Conservation (phyloP, 30 jellyfish, hydroid and myxozoan genomes). For the Chrysaora quinquecirrha region DNA sequence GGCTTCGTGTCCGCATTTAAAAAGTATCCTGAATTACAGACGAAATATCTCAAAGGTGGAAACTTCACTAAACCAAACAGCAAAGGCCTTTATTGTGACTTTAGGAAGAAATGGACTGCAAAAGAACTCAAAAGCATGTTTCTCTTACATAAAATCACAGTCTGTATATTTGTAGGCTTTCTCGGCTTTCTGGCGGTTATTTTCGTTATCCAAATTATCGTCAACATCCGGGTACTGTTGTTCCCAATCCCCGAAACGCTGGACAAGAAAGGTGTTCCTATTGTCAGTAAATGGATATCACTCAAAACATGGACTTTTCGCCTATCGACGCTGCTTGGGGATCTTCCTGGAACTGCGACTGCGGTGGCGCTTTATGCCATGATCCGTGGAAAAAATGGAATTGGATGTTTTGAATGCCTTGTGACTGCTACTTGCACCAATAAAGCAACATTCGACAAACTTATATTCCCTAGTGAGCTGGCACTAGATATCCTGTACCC, state of each 20-base stretch:
- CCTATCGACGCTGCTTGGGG: constrained; percentile 71
- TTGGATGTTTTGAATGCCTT: constrained; percentile 83
- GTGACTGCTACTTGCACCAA: constrained; percentile 37
- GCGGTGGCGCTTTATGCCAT: constrained; percentile 64
- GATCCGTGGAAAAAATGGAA: constrained; percentile 68
- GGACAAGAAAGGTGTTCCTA: constrained; percentile 53
- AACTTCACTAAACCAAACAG: constrained; percentile 49
- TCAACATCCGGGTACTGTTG: constrained; percentile 46
- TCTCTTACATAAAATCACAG: constrained; percentile 38
- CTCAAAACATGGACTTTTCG: constrained; percentile 41
- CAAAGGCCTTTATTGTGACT: constrained; percentile 62
- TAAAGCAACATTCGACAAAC: constrained; percentile 22
- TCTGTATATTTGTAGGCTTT: constrained; percentile 60
- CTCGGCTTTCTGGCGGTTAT: constrained; percentile 54
- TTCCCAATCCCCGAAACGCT: constrained; percentile 58
- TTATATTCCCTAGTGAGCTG: constrained; percentile 41
- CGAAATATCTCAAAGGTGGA: constrained; percentile 37
- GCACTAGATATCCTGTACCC: constrained; percentile 67
- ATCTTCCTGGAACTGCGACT: constrained; percentile 65
- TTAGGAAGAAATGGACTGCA: constrained; percentile 23
- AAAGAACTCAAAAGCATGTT: constrained; percentile 48
- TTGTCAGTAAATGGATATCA: constrained; percentile 52
- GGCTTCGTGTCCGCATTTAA: constrained; percentile 54
- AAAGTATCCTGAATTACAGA: constrained; percentile 37
- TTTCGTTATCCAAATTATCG: constrained; percentile 52